Evolutionary conservation across 2,888 invertebrate genomes (phyloP).

Genomic region (Aricia artaxerxes): DNA sequence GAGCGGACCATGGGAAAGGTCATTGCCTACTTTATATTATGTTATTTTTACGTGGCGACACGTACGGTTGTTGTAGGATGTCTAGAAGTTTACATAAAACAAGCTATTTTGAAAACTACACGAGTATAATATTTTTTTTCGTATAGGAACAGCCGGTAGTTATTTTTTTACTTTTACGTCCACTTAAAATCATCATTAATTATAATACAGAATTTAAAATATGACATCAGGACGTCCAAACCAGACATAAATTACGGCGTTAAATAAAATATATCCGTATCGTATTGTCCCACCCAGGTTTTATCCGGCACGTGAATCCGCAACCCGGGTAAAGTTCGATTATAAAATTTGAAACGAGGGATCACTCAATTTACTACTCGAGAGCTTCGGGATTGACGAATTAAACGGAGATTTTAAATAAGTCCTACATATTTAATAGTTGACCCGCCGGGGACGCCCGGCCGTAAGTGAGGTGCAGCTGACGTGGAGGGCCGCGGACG

Average conservation of each 20-base stretch:
- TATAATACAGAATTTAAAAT: background rate
- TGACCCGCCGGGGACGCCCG: background rate
- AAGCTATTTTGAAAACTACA: too few species aligned
- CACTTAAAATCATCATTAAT: too few species aligned
- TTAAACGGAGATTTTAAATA: background rate
- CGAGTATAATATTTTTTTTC: too few species aligned
- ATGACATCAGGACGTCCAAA: background rate
- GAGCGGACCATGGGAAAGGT: too few species aligned
- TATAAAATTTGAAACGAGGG: background rate
- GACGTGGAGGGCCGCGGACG: background rate
- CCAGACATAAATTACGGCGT: background rate
- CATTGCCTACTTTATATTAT: too few species aligned
- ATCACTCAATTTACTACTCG: background rate
- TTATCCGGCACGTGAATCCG: background rate
- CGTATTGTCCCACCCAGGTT: background rate
- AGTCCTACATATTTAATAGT: background rate
- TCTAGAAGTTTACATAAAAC: too few species aligned
- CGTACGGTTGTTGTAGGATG: too few species aligned
- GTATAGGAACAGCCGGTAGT: too few species aligned
- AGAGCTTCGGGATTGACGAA: background rate
- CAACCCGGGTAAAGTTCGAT: background rate
- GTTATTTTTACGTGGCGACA: too few species aligned
- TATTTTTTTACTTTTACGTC: too few species aligned
- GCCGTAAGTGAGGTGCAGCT: background rate
- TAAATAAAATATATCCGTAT: background rate